Percentiles rank a stretch among this genome's conserved stretches.
phyloP scores from a whole-genome alignment of 2,888 invertebrate genomes.

The Parnassius orleans region DNA sequence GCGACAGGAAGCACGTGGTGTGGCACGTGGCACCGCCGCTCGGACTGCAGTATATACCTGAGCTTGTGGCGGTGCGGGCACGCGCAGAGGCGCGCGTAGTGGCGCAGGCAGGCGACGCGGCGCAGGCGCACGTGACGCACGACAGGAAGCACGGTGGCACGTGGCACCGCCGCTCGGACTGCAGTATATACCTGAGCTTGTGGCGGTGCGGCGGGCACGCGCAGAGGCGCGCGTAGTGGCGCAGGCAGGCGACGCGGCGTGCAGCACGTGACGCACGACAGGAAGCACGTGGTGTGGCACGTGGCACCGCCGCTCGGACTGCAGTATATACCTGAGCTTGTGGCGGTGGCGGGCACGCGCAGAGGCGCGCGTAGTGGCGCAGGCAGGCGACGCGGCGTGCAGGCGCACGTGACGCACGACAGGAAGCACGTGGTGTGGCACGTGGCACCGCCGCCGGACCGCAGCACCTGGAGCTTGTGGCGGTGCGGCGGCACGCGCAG shows the following conservation, averaged over 20 bases:
- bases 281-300: constrained; percentile 96
- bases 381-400: too few species aligned
- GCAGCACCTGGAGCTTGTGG: too few species aligned
- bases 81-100: constrained; percentile 89
- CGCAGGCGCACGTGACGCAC: constrained; percentile 91
- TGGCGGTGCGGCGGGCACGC: constrained; percentile 87
- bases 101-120: constrained; percentile 92
- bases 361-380: constrained; percentile 90
- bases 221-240: constrained; percentile 92
- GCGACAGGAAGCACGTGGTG: constrained; percentile 98
- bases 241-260: constrained; percentile 91
- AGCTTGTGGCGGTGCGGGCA: constrained; percentile 88
- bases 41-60: constrained; percentile 72
- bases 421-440: too few species aligned
- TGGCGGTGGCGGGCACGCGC: constrained; percentile 89
- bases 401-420: too few species aligned
- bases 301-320: constrained; percentile 95
- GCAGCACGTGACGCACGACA: constrained; percentile 97
- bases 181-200: constrained; percentile 80
- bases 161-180: constrained; percentile 91
- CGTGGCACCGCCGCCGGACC: too few species aligned
- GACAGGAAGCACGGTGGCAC: constrained; percentile 97
- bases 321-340: constrained; percentile 85
- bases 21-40: constrained; percentile 91
- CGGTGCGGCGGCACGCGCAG: constrained; percentile 47